A percentile compares a stretch with the other conserved stretches of the same genome.
Evolutionary conservation across 1,140 invertebrate genomes (phyloP).

Genomic region (Leptinotarsa lineolata): DNA sequence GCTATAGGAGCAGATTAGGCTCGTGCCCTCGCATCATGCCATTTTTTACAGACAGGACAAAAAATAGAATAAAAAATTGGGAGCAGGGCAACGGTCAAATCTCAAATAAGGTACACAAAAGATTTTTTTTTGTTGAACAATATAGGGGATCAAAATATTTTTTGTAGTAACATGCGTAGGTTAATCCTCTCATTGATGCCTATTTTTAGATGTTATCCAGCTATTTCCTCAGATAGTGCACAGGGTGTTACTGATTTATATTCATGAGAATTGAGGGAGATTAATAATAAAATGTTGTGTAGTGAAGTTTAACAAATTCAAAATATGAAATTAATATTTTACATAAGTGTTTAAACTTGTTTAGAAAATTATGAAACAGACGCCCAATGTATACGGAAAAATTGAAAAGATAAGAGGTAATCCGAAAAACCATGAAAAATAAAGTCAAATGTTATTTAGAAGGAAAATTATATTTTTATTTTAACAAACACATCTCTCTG

Average conservation of each 20-base stretch:
- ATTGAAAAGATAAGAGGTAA: too few relatives aligned
- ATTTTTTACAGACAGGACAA: not conserved
- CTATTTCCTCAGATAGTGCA: constrained; percentile 7
- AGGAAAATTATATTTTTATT: too few relatives aligned
- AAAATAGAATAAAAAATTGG: constrained; percentile 14
- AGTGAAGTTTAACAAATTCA: too few relatives aligned
- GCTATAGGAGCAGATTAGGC: not conserved
- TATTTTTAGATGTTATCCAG: constrained; percentile 18
- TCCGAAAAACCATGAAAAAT: too few relatives aligned
- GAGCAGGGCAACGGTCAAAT: constrained; percentile 28
- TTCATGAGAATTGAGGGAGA: not conserved
- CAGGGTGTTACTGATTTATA: constrained; percentile 13
- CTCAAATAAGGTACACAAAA: constrained; percentile 22
- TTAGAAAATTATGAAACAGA: too few relatives aligned
- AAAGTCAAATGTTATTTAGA: too few relatives aligned
- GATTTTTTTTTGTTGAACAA: constrained; percentile 16
- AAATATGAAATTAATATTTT: too few relatives aligned
- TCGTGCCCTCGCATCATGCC: constrained; percentile 8
- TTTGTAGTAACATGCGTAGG: constrained; percentile 17
- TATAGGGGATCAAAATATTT: constrained; percentile 23
- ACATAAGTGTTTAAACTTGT: too few relatives aligned
- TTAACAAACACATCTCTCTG: too few relatives aligned
- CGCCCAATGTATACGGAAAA: too few relatives aligned
- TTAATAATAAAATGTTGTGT: too few relatives aligned
- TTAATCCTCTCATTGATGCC: constrained; percentile 15